Evolutionary conservation across 2,888 invertebrate species (phyloP), one percentile per base, ranked within the genome.

Genomic region (Melinopterus prodromus): DNA sequence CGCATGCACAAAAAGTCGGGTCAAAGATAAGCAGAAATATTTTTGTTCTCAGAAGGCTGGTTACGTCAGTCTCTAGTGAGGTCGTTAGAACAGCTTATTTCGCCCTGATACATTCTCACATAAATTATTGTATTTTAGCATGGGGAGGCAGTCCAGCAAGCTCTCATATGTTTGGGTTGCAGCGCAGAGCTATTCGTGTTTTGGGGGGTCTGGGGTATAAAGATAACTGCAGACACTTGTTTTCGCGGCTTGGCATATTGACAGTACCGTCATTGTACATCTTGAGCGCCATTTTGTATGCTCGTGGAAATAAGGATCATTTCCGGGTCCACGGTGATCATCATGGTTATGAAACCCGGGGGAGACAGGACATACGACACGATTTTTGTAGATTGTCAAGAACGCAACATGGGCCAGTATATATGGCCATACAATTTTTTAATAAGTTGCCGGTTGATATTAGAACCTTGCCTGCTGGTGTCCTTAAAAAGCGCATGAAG

Each of bases 121-220:
- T 12, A 53, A 53, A 7, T 6, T 53, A 53, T 12, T 53, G 53
- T 4, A 53, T 53, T 53, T 53, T 53, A 12, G 53, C 12, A 12
- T 53, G 53, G 53, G 53, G 53, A 15, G 15, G 15, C 15, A 71
- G 26, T 16, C 71, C 71, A n/a, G n/a, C 71, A 12, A 71, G 71
- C 35, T 6, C n/a, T 15, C 15, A 71, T 71, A 71, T 15, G 12
- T 71, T 16, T 16, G 15, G 15, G 12, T 16, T 71, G n/a, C 71
- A 26, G 16, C 71, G 71, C 12, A n/a, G 71, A 71, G 16, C 71
- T 71, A 16, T 71, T 12, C 71, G 16, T 71, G 71, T 71, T 5
- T 16, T 71, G 12, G 71, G 71, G 12, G 7, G 16, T 9, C 12
- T 71, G 12, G 71, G 71, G 12, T 71, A 26, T 12, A 71, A 5